Conservation (phyloP, 2,797 vertebrate genomes). For the Acipenser ruthenus region DNA sequence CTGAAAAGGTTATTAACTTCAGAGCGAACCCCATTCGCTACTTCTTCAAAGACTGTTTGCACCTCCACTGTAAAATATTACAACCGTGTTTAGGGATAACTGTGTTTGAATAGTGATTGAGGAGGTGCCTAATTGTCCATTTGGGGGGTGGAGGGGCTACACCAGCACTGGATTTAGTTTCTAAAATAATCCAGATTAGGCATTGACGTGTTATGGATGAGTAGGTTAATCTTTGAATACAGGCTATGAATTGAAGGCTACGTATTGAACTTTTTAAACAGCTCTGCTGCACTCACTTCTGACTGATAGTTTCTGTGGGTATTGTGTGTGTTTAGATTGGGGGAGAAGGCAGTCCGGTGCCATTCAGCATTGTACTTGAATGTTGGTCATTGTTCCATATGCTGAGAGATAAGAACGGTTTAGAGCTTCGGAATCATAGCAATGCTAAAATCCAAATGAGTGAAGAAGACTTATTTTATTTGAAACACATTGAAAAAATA, state of each 20-base stretch:
- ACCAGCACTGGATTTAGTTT: slow-evolving; percentile 2
- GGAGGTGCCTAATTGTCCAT: slow-evolving; percentile 14
- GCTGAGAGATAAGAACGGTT: too few relatives aligned
- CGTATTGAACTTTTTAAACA: background rate
- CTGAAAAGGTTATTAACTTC: slow-evolving; percentile 23
- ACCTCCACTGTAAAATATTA: slow-evolving; percentile 14
- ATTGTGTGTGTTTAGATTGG: background rate
- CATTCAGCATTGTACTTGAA: too few relatives aligned
- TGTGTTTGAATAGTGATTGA: slow-evolving; percentile 5
- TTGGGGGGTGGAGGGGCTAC: slow-evolving; percentile 10
- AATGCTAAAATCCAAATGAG: too few relatives aligned
- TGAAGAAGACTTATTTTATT: too few relatives aligned
- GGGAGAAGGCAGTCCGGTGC: too few relatives aligned
- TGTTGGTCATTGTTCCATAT: too few relatives aligned
- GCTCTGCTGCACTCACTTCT: background rate
- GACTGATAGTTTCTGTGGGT: background rate
- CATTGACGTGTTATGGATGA: slow-evolving; percentile 1
- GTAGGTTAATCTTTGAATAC: background rate
- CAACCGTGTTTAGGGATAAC: slow-evolving; percentile 11
- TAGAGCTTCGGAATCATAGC: too few relatives aligned
- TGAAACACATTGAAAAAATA: too few relatives aligned
- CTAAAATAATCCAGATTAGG: background rate
- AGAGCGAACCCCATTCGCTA: slow-evolving; percentile 12
- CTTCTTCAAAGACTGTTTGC: slow-evolving; percentile 7
- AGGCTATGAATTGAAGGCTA: background rate